These are phyloP conservation scores for Sceloporus tristichus DNA, from an alignment of 2,113 vertebrate genomes.

Conservation along the genomic window DNA sequence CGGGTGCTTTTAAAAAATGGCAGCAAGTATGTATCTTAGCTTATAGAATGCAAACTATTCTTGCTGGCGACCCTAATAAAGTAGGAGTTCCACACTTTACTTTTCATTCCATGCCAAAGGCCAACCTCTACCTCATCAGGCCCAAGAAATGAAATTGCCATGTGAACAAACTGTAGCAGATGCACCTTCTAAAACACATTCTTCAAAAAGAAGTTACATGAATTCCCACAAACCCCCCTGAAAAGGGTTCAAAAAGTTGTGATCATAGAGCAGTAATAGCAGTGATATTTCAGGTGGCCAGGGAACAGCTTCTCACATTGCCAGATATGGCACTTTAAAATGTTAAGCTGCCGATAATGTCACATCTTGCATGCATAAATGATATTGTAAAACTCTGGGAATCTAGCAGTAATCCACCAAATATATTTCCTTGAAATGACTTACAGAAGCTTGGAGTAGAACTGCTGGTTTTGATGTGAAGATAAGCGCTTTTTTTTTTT, in stretches of 20 bases:
- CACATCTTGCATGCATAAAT: conserved; percentile 27
- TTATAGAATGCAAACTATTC: not conserved
- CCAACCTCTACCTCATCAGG: not conserved
- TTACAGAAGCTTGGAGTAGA: conserved; percentile 1
- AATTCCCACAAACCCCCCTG: conserved; percentile 42
- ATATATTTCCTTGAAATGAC: conserved; percentile 34
- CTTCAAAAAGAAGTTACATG: conserved; percentile 29
- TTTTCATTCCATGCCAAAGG: not conserved
- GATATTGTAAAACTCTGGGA: conserved; percentile 19
- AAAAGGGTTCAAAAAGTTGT: conserved; percentile 6
- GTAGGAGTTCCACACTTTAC: not conserved
- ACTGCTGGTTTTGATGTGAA: conserved; percentile 29
- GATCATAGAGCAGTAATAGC: not conserved
- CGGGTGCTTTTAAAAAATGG: not conserved
- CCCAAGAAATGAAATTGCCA: conserved; percentile 37
- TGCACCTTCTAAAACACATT: conserved; percentile 22
- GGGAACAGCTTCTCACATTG: not conserved
- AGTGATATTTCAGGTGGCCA: conserved; percentile 35
- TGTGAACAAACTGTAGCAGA: not conserved
- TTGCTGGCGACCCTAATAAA: not conserved
- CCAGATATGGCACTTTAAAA: conserved; percentile 18
- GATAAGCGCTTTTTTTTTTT: conserved; percentile 10
- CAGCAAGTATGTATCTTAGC: not conserved
- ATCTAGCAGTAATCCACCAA: conserved; percentile 10
- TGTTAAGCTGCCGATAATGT: conserved; percentile 28